A percentile compares a stretch with the other conserved stretches of the same genome.
These are phyloP conservation scores for Cheumatopsyche charites DNA, from an alignment of 1,140 invertebrate species.

Conservation along the genomic window DNA sequence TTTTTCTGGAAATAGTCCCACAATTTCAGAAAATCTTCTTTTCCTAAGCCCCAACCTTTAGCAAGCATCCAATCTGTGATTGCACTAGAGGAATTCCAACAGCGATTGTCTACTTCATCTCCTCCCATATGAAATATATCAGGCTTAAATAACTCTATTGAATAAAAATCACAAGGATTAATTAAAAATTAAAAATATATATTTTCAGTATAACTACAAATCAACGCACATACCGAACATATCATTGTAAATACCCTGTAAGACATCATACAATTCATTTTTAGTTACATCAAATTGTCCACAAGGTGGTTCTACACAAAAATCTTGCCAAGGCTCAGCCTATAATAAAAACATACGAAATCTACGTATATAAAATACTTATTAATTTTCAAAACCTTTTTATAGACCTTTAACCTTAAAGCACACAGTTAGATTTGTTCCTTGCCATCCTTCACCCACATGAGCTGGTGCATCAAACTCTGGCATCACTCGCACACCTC, in stretches of 20 bases:
- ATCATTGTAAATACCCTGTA: conserved; percentile 73
- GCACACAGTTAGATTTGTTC: conserved; percentile 68
- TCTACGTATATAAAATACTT: conserved; percentile 12
- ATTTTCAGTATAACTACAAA: not conserved
- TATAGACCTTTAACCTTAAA: conserved; percentile 59
- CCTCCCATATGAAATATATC: conserved; percentile 91
- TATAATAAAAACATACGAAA: no score
- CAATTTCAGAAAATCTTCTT: conserved; percentile 71
- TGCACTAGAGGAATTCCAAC: conserved; percentile 75
- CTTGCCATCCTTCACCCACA: conserved; percentile 87
- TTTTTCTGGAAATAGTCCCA: conserved; percentile 79
- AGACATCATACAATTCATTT: conserved; percentile 73
- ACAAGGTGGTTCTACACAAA: conserved; percentile 85
- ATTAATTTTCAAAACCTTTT: conserved; percentile 10
- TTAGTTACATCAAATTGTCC: conserved; percentile 83
- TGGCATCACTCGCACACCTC: conserved; percentile 78
- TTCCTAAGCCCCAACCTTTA: conserved; percentile 64
- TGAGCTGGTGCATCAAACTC: conserved; percentile 90
- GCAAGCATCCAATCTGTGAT: conserved; percentile 75
- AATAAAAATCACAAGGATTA: no score
- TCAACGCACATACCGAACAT: conserved; percentile 65
- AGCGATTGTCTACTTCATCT: conserved; percentile 78
- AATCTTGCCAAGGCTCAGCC: conserved; percentile 79
- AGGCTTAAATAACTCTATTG: conserved; percentile 68
- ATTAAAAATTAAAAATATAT: no score